phyloP scores from a whole-genome alignment of 1,140 invertebrate genomes.

The Brachionus plicatilis region DNA sequence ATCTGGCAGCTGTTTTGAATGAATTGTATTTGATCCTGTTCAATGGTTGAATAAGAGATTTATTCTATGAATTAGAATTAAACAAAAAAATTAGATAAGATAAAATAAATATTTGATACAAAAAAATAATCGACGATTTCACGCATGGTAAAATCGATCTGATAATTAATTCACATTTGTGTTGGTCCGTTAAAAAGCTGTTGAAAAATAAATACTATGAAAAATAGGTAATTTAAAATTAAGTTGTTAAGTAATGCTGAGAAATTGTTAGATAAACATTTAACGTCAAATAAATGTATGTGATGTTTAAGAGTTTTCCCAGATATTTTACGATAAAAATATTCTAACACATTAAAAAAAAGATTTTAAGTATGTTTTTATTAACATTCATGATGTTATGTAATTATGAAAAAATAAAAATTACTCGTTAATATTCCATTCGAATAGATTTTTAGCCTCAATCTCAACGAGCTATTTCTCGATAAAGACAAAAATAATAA shows the following conservation, averaged over 20 bases:
- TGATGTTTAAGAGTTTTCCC: neutral
- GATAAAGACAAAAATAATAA: no score
- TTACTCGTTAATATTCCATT: neutral
- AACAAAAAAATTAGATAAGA: neutral
- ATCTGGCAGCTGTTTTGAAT: no score
- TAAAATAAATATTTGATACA: neutral
- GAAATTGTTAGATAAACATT: neutral
- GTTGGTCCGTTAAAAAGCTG: neutral
- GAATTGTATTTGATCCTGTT: neutral
- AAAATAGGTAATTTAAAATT: neutral
- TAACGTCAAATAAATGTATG: neutral
- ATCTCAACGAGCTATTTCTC: no score
- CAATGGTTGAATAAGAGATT: neutral
- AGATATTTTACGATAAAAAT: neutral
- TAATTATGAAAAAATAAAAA: neutral
- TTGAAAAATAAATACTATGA: neutral
- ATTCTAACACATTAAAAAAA: neutral
- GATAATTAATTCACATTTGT: neutral
- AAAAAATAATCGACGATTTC: neutral
- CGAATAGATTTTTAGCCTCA: no score
- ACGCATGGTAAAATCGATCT: neutral
- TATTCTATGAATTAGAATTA: neutral
- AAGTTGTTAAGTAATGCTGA: neutral
- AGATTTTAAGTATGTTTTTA: neutral
- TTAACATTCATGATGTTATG: neutral